Conservation (phyloP, 2,888 invertebrate species). For the Rhaphigaster nebulosa region DNA sequence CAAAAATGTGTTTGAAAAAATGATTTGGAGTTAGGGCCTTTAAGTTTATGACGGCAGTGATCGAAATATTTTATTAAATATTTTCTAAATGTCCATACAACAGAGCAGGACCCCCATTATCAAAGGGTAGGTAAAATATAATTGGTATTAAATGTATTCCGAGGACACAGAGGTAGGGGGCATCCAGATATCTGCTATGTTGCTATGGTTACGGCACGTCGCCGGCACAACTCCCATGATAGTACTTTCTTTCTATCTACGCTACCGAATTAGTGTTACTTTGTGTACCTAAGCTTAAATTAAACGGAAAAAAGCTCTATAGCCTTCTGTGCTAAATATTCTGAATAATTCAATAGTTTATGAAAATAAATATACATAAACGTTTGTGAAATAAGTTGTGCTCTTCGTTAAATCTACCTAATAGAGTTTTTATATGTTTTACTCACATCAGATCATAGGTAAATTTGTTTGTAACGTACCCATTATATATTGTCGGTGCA, state of each 20-base stretch:
- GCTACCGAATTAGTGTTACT: not conserved
- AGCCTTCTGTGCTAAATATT: not conserved
- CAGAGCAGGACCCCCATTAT: too few relatives aligned
- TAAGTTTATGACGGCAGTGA: too few relatives aligned
- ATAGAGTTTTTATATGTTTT: too few relatives aligned
- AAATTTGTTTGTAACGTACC: too few relatives aligned
- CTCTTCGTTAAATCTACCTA: too few relatives aligned
- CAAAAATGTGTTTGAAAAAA: too few relatives aligned
- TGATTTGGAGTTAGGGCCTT: too few relatives aligned
- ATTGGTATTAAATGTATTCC: not conserved
- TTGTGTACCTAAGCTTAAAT: not conserved
- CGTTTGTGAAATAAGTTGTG: too few relatives aligned
- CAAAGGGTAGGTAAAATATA: not conserved
- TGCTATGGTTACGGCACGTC: constrained; percentile 18
- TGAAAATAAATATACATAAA: not conserved
- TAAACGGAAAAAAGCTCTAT: not conserved
- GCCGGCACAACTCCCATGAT: not conserved
- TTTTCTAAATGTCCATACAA: too few relatives aligned
- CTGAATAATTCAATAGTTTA: not conserved
- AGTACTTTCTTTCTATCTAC: constrained; percentile 1
- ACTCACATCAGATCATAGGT: too few relatives aligned
- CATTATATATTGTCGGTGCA: too few relatives aligned
- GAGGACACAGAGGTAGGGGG: not conserved
- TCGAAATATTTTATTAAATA: too few relatives aligned
- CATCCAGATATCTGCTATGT: not conserved